Base-by-base conservation (phyloP, 2,797 vertebrate genomes). In the Sebastolobus altivelis region DNA sequence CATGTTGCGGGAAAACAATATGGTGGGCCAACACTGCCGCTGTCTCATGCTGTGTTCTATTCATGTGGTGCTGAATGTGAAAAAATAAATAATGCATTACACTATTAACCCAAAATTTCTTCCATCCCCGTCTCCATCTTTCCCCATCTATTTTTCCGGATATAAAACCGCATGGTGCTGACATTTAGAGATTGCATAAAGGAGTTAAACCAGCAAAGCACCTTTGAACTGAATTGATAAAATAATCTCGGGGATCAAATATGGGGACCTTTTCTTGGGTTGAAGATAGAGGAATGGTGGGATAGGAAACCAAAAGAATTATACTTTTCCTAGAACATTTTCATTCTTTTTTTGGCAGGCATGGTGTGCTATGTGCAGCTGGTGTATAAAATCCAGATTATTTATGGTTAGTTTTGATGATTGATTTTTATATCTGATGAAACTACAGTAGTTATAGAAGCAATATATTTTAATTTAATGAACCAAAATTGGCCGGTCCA, bases 41-140 rank as follows among this genome's bases (percentile, higher is more conserved):
- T 11, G 40, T 22, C 54, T 80, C 77, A 68, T 38, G 70, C 73
- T 84, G 79, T 4, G 69, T 18, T 65, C 62, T 25, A 14, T 40
- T 78, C 43, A 72, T 72, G 61, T 63, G 40, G 58, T 43, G 18
- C 29, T 63, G 66, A 78, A 80, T 72, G 33, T 56, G 59, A 29
- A 71, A 67, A 81, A 60, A 73, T 75, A 82, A 84, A 88, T 79
- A 67, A 81, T 85, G 59, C 52, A 79, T 16, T 8, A 52, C 33
- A 25, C 29, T 55, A 69, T 74, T 75, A 68, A 75, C n/a, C 10
- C 35, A 25, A 38, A 59, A 60, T 37, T n/a, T 61, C 11, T 6
- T 54, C 40, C 18, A 27, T 60, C 4, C 4, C 31, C 2, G 0
- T 59, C 49, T 58, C 61, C 58, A 46, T 68, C 31, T 27, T 77